phyloP scores from a whole-genome alignment of 2,113 vertebrate species.

The Elaphurus davidianus region DNA sequence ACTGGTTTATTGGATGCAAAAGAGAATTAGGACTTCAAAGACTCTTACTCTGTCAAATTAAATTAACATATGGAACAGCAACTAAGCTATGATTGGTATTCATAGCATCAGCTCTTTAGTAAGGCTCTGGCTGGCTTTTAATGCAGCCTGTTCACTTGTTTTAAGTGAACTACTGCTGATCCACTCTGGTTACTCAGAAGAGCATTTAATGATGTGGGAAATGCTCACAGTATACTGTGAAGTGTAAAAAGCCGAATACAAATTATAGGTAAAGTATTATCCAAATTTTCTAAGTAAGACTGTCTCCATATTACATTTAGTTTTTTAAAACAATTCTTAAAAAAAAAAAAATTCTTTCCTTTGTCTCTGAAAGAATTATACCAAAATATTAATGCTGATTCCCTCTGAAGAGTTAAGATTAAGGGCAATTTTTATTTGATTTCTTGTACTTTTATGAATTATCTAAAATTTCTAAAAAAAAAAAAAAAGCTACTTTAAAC shows the following conservation, averaged over 20 bases:
- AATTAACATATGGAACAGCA: conserved; percentile 80
- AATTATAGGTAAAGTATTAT: not conserved
- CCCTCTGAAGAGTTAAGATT: not conserved
- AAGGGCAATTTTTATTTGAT: not conserved
- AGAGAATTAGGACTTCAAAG: conserved; percentile 83
- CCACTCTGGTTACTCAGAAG: not conserved
- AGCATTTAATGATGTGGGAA: not conserved
- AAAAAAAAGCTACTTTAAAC: not conserved
- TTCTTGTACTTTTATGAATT: not conserved
- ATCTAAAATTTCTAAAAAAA: not conserved
- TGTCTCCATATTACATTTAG: not conserved
- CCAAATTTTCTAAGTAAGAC: not conserved
- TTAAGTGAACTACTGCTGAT: conserved; percentile 47
- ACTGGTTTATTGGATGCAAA: conserved; percentile 77
- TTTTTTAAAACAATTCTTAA: not conserved
- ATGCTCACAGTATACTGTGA: not conserved
- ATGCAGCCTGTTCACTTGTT: conserved; percentile 41
- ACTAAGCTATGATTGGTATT: conserved; percentile 78
- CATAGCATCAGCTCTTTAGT: conserved; percentile 74
- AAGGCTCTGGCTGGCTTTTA: conserved; percentile 69
- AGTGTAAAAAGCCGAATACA: not conserved
- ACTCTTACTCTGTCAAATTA: conserved; percentile 73
- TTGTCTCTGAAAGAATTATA: not conserved
- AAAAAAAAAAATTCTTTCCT: not conserved
- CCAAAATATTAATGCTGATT: not conserved